These are phyloP conservation scores for Nomada hirtipes DNA, from an alignment of 2,888 invertebrate genomes.

Conservation along the genomic window DNA sequence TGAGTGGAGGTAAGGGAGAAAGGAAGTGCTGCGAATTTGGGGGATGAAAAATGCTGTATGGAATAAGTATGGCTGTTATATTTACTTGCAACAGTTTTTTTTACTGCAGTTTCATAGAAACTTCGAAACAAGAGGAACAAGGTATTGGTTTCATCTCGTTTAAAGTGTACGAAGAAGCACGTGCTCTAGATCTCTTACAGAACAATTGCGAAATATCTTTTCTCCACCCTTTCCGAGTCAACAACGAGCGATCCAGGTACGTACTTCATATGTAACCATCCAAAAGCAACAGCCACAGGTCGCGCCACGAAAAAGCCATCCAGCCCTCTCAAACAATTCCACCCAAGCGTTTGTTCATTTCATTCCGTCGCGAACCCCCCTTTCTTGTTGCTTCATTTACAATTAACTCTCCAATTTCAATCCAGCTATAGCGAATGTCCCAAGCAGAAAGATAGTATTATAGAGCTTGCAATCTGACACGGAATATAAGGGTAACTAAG, in stretches of 20 bases:
- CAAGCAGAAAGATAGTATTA: too few relatives aligned
- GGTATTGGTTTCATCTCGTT: too few relatives aligned
- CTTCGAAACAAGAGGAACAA: too few relatives aligned
- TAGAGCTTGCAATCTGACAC: too few relatives aligned
- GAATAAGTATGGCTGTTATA: neutral
- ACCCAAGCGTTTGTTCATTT: constrained; percentile 36
- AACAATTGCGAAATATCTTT: too few relatives aligned
- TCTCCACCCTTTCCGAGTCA: too few relatives aligned
- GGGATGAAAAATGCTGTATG: neutral
- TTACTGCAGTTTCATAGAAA: too few relatives aligned
- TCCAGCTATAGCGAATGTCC: neutral
- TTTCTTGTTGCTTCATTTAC: constrained; percentile 37
- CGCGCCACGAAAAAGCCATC: constrained; percentile 32
- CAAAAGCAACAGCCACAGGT: neutral
- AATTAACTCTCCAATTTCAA: constrained; percentile 51
- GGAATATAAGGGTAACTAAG: too few relatives aligned
- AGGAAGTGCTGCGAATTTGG: neutral
- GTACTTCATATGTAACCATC: neutral
- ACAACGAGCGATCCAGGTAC: neutral
- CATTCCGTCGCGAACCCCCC: constrained; percentile 43
- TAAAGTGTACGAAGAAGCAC: neutral
- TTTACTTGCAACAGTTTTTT: neutral
- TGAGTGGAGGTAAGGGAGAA: neutral
- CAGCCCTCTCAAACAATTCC: constrained; percentile 25
- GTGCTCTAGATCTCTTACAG: too few relatives aligned